These are phyloP conservation scores for Trogon surrucura DNA, from an alignment of 2,113 vertebrate species.

Conservation along the genomic window DNA sequence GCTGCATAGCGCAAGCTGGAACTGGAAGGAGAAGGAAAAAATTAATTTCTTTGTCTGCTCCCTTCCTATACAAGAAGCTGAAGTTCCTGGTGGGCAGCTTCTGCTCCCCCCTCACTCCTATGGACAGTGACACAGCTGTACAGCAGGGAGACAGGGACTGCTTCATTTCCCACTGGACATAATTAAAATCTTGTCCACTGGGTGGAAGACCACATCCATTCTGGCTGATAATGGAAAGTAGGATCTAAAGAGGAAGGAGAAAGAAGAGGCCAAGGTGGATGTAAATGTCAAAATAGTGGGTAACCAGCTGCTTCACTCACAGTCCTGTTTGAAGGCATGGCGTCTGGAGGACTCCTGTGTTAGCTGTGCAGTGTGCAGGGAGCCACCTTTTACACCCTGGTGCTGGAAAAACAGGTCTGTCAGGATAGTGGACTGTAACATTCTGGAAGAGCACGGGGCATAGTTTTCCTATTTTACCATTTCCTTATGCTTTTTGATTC, in stretches of 20 bases:
- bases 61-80: neutral
- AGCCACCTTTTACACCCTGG: neutral
- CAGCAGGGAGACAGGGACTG: fast-evolving
- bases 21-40: neutral
- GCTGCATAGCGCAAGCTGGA: neutral
- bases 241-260: neutral
- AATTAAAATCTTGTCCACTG: neutral
- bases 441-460: neutral
- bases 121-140: neutral
- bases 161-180: neutral
- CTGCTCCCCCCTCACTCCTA: neutral
- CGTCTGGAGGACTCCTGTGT: neutral
- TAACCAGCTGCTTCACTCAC: neutral
- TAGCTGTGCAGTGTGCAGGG: neutral
- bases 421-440: neutral
- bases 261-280: neutral
- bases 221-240: conserved; percentile 11
- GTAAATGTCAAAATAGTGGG: neutral
- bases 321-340: neutral
- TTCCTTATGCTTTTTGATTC: neutral
- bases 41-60: neutral
- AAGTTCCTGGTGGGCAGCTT: neutral
- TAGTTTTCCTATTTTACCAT: neutral
- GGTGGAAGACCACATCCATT: conserved; percentile 34
- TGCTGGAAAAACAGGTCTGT: neutral